phyloP scores from a whole-genome alignment of 2,888 invertebrate species.

The Lepidochrysops patricia region DNA sequence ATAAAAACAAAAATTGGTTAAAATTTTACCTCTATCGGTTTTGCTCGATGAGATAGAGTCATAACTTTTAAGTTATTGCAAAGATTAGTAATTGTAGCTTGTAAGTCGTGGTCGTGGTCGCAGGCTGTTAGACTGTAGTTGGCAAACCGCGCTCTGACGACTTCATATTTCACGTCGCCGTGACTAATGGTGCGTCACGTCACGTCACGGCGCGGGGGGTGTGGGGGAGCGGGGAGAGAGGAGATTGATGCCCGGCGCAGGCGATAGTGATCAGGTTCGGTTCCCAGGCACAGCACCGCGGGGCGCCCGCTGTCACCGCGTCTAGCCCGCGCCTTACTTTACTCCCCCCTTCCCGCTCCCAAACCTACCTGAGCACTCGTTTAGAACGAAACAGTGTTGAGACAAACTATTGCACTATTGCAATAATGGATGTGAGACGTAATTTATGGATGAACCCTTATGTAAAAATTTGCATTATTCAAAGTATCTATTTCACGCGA shows the following conservation, averaged over 20 bases:
- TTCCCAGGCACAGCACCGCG: background rate
- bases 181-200: background rate
- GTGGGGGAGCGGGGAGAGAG: background rate
- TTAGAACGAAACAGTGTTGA: too few relatives aligned
- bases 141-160: background rate
- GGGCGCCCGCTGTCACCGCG: constrained; percentile 3
- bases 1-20: too few relatives aligned
- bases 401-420: too few relatives aligned
- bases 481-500: too few relatives aligned
- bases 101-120: too few relatives aligned
- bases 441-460: too few relatives aligned
- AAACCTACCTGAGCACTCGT: background rate
- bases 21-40: too few relatives aligned
- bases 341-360: background rate
- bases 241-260: constrained; percentile 3
- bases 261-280: background rate
- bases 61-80: background rate
- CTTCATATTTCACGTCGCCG: background rate
- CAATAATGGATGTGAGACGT: too few relatives aligned
- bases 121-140: background rate
- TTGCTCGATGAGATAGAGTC: background rate
- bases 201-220: background rate
- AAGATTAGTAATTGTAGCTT: background rate
- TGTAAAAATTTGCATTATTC: too few relatives aligned
- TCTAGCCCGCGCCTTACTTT: background rate